Base-by-base conservation (phyloP, 2,888 invertebrate genomes). In the Thecocarcelia acutangulata region DNA sequence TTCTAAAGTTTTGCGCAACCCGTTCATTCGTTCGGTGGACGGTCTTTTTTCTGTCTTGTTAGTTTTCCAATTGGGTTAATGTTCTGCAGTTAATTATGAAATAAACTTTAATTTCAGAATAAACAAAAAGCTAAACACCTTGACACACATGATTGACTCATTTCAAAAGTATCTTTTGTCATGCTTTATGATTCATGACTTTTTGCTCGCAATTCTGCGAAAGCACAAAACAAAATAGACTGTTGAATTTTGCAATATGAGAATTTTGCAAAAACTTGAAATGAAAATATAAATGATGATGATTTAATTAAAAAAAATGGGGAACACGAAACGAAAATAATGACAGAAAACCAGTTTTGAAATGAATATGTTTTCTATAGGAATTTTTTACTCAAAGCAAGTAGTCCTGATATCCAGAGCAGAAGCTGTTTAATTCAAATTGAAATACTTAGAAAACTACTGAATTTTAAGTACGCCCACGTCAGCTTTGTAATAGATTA, bases 71-170 rank as follows among this genome's bases (percentile, higher is more conserved):
- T 13, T 40, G 13, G 19, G 0, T 48, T 33, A 61, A 15, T 28
- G 28, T 28, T 61, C 28, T 11, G 24, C 33, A 28, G 24, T 28
- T 61, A 61, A 24, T 59, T 19, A 59, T 24, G 42, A 44, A n/a
- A 33, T 9, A 33, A 33, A 33, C 33, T 12, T 54, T 15, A 21
- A 54, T 42, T 21, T 17, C 19, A 15, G 52, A 37, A 37, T 19
- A 12, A 19, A 19, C 24, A 13, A 48, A 33, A 28, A 33, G 33
- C 9, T 11, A 15, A 44, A 12, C 68, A 68, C 54, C 68, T 56
- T 68, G 68, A 37, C 68, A 68, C 54, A 68, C 68, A 13, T 68
- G 54, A 68, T 44, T 68, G 56, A 56, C 28, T 68, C 68, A 68
- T 15, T 13, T 54, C 24, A 54, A 21, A 50, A 66, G 15, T 40